These are phyloP conservation scores for Melitaea cinxia DNA, from an alignment of 1,140 invertebrate genomes.

Conservation along the genomic window DNA sequence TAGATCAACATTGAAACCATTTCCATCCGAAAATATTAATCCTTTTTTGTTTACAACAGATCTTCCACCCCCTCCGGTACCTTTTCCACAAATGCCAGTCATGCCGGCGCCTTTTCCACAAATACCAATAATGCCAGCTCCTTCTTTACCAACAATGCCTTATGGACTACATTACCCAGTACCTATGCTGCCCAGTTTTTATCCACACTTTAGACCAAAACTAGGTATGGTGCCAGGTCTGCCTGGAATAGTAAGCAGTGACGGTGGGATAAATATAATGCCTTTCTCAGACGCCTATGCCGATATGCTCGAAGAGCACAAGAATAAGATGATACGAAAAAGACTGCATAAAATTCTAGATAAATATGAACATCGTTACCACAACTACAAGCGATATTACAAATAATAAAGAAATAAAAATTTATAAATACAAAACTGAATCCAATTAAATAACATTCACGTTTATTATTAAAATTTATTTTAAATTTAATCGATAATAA, in stretches of 20 bases:
- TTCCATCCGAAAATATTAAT: no score
- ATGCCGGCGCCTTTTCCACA: constrained; percentile 24
- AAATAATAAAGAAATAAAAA: background rate
- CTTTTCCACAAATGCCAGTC: constrained; percentile 23
- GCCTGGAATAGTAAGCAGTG: constrained; percentile 56
- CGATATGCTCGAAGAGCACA: constrained; percentile 64
- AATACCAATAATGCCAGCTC: constrained; percentile 18
- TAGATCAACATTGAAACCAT: background rate
- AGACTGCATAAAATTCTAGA: constrained; percentile 49
- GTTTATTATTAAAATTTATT: constrained; percentile 12
- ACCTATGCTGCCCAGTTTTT: constrained; percentile 13
- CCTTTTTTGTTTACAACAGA: no score
- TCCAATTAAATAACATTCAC: background rate
- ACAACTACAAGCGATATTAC: background rate
- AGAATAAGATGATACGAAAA: constrained; percentile 59
- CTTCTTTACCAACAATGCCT: constrained; percentile 34
- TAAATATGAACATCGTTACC: constrained; percentile 35
- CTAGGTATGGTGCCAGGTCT: constrained; percentile 60
- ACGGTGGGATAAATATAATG: constrained; percentile 69
- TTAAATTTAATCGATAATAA: constrained; percentile 9
- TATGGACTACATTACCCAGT: constrained; percentile 35
- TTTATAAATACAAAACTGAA: background rate
- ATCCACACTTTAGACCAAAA: background rate
- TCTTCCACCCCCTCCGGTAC: constrained; percentile 19
- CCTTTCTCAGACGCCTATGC: constrained; percentile 69